Evolutionary conservation across 2,113 vertebrate genomes (phyloP).

Genomic region (Hemichromis elongatus): DNA sequence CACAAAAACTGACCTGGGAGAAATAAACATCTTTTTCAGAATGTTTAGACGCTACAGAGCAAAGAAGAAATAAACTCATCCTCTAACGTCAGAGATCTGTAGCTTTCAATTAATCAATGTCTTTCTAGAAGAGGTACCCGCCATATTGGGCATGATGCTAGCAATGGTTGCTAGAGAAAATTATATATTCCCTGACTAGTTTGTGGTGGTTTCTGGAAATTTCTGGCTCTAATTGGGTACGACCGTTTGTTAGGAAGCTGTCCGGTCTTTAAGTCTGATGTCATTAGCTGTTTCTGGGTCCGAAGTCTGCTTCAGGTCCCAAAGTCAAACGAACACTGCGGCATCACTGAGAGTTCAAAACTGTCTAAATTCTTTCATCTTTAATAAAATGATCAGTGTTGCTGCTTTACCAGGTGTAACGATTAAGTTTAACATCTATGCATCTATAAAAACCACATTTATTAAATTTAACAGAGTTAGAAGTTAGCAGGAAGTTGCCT

Average conservation of each 20-base stretch:
- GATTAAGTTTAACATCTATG: neutral
- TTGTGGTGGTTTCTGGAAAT: neutral
- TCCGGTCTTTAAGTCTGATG: neutral
- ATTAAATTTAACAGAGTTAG: neutral
- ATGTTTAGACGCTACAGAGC: neutral
- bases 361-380: neutral
- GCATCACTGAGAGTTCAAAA: neutral
- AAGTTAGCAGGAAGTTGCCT: neutral
- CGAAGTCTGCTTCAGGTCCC: neutral
- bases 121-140: neutral
- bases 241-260: neutral
- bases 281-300: neutral
- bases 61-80: neutral
- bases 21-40: neutral
- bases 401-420: neutral
- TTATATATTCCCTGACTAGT: neutral
- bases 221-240: neutral
- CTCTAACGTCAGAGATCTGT: neutral
- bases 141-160: neutral
- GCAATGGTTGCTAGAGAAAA: neutral
- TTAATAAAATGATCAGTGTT: neutral
- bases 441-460: neutral
- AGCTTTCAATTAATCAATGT: neutral
- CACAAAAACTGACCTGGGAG: constrained; percentile 2
- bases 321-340: neutral